Base-by-base conservation (phyloP, 2,113 vertebrate species). In the Vulpes vulpes region DNA sequence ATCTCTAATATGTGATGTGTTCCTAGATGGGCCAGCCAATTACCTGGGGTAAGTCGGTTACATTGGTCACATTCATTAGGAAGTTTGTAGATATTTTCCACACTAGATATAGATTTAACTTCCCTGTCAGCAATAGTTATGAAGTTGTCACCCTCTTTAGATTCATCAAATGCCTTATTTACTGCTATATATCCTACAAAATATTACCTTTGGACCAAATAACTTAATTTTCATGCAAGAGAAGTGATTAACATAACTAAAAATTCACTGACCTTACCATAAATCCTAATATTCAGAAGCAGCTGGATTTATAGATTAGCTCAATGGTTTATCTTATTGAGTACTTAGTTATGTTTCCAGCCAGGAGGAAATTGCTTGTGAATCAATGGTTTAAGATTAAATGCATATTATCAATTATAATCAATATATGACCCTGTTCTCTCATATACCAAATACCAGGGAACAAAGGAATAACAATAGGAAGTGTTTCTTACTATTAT, bases 221-320 rank as follows among this genome's bases (percentile, higher is more conserved):
- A 81, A 81, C 23, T 95, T 95, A 20, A 92, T 64, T 96, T 89
- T 95, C 16, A 71, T 19, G 14, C 82, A 83, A 81, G 30, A 89
- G 4, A 87, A 81, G 16, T 57, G 17, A 79, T 65, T 17, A 32
- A n/a, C 35, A 20, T 93, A 43, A 55, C 20, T 92, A 49, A 22
- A 55, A 96, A 84, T 74, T 43, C 9, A 19, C 51, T 76, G 55
- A 8, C 82, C 32, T 96, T 80, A 67, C 16, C 57, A 23, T 60
- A 1, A 92, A 94, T 43, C 15, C n/a, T 5, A 83, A 80, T 55
- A 15, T 16, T 5, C 55, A 89, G 59, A 90, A 92, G 78, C 9
- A 80, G 22, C 11, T 62, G 11, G 7, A 12, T 76, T 89, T 90
- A 76, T 3, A 94, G 38, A 35, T 57, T 8, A 23, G 27, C 83